Evolutionary conservation across 2,888 invertebrate species (phyloP).

Genomic region (Caenorhabditis wallacei): DNA sequence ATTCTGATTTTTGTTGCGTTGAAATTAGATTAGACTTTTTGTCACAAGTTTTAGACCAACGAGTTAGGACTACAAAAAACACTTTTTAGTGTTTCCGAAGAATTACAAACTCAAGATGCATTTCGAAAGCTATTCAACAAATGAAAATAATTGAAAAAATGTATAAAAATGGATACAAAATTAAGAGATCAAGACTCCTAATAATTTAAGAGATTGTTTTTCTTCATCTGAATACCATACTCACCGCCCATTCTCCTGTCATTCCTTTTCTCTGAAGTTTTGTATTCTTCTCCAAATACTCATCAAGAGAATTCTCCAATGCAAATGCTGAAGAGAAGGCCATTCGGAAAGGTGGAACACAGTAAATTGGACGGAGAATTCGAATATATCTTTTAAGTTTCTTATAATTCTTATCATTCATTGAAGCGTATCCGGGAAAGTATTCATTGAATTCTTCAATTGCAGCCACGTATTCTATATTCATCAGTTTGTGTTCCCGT

Average conservation of each 20-base stretch:
- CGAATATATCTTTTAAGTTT: constrained; percentile 20
- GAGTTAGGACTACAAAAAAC: too few relatives aligned
- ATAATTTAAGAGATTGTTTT: too few relatives aligned
- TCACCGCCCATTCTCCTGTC: constrained; percentile 53
- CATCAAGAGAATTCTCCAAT: constrained; percentile 45
- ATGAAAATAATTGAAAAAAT: too few relatives aligned
- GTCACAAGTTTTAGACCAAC: background rate
- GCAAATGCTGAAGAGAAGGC: constrained; percentile 33
- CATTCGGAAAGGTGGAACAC: constrained; percentile 6
- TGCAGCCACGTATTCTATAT: constrained; percentile 34
- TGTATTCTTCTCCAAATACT: constrained; percentile 28
- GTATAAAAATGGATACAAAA: too few relatives aligned
- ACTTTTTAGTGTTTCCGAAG: too few relatives aligned
- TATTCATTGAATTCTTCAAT: constrained; percentile 57
- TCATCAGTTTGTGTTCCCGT: constrained; percentile 30
- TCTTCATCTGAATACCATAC: too few relatives aligned
- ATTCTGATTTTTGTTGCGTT: background rate
- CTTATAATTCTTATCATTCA: constrained; percentile 27
- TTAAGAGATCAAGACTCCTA: too few relatives aligned
- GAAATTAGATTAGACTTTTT: background rate
- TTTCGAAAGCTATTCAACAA: too few relatives aligned
- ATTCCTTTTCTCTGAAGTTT: constrained; percentile 10
- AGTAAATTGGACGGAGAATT: constrained; percentile 3
- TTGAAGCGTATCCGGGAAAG: constrained; percentile 50
- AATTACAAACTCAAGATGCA: too few relatives aligned